phyloP scores from a whole-genome alignment of 2,113 vertebrate species.

The Glaucomys volans region DNA sequence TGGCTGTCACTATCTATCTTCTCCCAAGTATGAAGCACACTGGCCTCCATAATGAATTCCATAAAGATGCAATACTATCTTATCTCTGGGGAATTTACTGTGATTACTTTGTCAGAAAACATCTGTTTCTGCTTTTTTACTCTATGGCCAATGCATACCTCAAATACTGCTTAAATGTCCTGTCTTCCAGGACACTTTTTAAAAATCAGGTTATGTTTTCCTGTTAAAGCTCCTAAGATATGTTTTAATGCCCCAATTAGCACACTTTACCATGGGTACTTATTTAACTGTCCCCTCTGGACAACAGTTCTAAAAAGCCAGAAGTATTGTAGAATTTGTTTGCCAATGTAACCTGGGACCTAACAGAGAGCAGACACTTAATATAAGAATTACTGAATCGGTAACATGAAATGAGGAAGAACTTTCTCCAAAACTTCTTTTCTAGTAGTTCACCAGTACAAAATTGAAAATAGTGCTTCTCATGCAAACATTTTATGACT shows the following conservation, averaged over 20 bases:
- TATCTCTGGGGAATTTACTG: not conserved
- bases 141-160: not conserved
- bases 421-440: conserved; percentile 13
- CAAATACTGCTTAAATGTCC: conserved; percentile 12
- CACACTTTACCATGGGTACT: not conserved
- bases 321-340: not conserved
- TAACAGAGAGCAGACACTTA: conserved; percentile 18
- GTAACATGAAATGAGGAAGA: conserved; percentile 1
- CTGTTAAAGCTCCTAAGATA: not conserved
- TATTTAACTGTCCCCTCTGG: not conserved
- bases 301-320: not conserved
- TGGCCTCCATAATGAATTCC: not conserved
- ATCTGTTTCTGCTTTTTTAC: conserved; percentile 24
- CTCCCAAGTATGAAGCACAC: not conserved
- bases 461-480: conserved; percentile 35
- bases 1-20: not conserved
- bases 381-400: not conserved
- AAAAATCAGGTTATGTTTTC: conserved; percentile 40
- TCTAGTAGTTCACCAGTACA: not conserved
- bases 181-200: not conserved
- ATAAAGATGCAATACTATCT: not conserved
- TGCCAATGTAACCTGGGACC: not conserved
- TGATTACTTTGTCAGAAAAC: not conserved
- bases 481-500: conserved; percentile 31
- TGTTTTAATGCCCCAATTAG: not conserved